Conservation (phyloP, 1,140 invertebrate species). For the Drosophila saltans region DNA sequence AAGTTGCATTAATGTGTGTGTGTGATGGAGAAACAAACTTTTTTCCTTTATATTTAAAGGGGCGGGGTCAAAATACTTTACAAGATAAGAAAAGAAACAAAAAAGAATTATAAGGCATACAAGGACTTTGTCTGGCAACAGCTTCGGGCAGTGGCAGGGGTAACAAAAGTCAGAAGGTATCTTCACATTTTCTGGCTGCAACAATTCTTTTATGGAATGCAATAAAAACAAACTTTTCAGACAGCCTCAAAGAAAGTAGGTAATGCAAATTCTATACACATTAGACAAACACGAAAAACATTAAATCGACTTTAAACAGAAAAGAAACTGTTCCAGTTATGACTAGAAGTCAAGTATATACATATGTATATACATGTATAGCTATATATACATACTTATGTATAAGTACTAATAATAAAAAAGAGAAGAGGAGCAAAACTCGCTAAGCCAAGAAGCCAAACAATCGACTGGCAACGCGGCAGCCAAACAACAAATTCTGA, state of each 20-base stretch:
- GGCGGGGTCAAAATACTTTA: constrained; percentile 26
- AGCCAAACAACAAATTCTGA: constrained; percentile 51
- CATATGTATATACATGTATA: background rate
- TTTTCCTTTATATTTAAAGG: constrained; percentile 1
- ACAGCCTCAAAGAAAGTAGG: constrained; percentile 48
- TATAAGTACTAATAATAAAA: constrained; percentile 17
- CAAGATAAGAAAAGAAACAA: constrained; percentile 38
- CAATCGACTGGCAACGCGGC: constrained; percentile 54
- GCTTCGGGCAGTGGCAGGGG: background rate
- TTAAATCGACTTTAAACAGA: constrained; percentile 35
- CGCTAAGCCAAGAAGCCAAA: constrained; percentile 52
- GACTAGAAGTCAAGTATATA: background rate
- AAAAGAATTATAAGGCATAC: constrained; percentile 2
- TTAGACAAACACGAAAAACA: constrained; percentile 25
- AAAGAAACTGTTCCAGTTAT: constrained; percentile 8
- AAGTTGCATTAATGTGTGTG: constrained; percentile 47
- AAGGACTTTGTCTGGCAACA: constrained; percentile 16
- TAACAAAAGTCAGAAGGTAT: constrained; percentile 2
- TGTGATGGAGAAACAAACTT: constrained; percentile 35
- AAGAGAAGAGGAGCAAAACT: constrained; percentile 54
- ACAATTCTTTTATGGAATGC: constrained; percentile 65
- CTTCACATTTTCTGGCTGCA: constrained; percentile 35
- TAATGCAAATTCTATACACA: constrained; percentile 72
- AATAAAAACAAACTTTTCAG: constrained; percentile 80
- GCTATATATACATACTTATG: background rate